A percentile compares a stretch with the other conserved stretches of the same genome.
Evolutionary conservation across 1,140 invertebrate genomes (phyloP).

Genomic region (Araneus ventricosus): DNA sequence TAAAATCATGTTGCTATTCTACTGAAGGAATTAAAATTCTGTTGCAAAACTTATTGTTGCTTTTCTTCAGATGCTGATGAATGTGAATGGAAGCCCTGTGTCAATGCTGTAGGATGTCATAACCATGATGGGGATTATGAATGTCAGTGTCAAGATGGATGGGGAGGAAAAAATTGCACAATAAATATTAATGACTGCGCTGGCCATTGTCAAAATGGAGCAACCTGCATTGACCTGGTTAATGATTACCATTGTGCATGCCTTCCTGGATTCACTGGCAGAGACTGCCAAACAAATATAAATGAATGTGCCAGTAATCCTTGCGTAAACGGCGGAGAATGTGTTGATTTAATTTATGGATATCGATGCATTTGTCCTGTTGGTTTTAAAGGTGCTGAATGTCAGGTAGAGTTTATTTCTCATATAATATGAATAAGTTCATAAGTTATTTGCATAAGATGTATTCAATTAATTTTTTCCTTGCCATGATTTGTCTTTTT

Average conservation of each 20-base stretch:
- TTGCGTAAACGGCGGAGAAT: slow-evolving; percentile 91
- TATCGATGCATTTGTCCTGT: slow-evolving; percentile 95
- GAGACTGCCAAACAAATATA: slow-evolving; percentile 84
- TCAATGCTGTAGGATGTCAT: slow-evolving; percentile 88
- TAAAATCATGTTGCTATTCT: not conserved
- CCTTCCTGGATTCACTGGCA: slow-evolving; percentile 87
- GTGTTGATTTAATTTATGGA: slow-evolving; percentile 92
- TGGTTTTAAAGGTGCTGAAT: slow-evolving; percentile 88
- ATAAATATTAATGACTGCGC: slow-evolving; percentile 91
- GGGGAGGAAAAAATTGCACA: slow-evolving; percentile 90
- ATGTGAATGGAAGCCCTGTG: slow-evolving; percentile 85
- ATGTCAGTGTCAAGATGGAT: slow-evolving; percentile 93
- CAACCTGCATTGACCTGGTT: slow-evolving; percentile 81
- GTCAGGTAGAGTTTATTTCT: slow-evolving; percentile 85
- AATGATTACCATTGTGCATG: slow-evolving; percentile 86
- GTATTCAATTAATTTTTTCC: too few relatives aligned
- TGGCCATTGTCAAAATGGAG: slow-evolving; percentile 85
- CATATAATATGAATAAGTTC: too few relatives aligned
- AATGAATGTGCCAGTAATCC: slow-evolving; percentile 96
- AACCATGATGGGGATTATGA: slow-evolving; percentile 86
- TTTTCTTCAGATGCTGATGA: slow-evolving; percentile 69
- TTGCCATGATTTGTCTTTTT: too few relatives aligned
- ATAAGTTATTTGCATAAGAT: too few relatives aligned
- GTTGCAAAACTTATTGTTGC: not conserved
- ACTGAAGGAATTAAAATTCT: not conserved